phyloP scores from a whole-genome alignment of 1,140 invertebrate genomes.

The Trachymyrmex cornetzi region DNA sequence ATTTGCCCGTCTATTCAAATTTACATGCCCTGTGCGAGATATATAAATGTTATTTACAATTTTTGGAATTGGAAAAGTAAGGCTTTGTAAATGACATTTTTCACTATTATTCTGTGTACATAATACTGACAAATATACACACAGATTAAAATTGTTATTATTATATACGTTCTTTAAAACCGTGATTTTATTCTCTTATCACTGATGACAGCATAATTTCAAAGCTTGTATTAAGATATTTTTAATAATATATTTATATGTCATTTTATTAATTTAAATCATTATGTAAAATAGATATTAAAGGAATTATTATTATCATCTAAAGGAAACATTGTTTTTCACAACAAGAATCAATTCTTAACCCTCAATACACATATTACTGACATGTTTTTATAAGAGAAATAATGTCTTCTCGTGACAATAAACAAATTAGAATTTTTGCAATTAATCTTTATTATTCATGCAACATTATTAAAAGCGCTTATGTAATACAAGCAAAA shows the following conservation, averaged over 20 bases:
- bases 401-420: too few species aligned
- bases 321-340: too few species aligned
- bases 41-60: constrained; percentile 33
- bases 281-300: too few species aligned
- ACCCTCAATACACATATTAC: too few species aligned
- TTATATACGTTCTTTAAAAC: constrained; percentile 2
- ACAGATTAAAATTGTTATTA: constrained; percentile 27
- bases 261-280: too few species aligned
- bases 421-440: too few species aligned
- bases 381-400: too few species aligned
- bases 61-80: constrained; percentile 18
- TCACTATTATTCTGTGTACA: not conserved
- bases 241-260: not conserved
- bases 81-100: constrained; percentile 38
- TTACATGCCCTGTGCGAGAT: not conserved
- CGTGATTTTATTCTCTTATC: not conserved
- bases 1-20: constrained; percentile 23
- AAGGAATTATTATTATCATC: too few species aligned
- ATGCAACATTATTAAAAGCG: too few species aligned
- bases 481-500: too few species aligned
- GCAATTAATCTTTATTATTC: too few species aligned
- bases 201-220: not conserved
- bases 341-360: too few species aligned
- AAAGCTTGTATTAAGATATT: not conserved
- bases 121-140: constrained; percentile 4